Base-by-base conservation (phyloP, 2,113 vertebrate genomes). In the Elgaria multicarinata region DNA sequence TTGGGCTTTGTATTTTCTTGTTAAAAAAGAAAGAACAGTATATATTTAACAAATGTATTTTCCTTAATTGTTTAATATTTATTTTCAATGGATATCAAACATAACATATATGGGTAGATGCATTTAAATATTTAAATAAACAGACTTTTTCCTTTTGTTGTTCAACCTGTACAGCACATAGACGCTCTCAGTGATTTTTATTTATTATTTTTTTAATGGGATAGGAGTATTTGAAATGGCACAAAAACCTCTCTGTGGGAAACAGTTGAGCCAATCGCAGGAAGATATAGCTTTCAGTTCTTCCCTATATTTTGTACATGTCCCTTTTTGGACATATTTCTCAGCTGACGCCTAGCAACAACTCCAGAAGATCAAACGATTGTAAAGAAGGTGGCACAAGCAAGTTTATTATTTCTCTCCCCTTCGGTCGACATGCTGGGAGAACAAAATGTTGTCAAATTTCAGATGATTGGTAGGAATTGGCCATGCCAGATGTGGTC, bases 121-220 rank as follows among this genome's bases (percentile, higher is more conserved):
- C 53, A 74, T 74, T 88, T 83, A 87, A 79, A 79, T 79, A 50
- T 69, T 67, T 79, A 83, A 88, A 88, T 88, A 88, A 82, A 74
- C 50, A 88, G 36, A 71, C 36, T 74, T 72, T 80, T 62, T n/a
- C 42, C 44, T 62, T 82, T 82, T 74, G 77, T 71, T 36, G 28
- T 26, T 67, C 75, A 87, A 36, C 31, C 75, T 79, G 33, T 74
- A 74, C 83, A 85, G 58, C 10, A 74, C 66, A 85, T 33, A 53
- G 50, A 42, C 58, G 28, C 31, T 77, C 58, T 86, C 55, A 42
- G 16, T 71, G 44, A 55, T 81, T 31, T 13, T 46, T 12, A 62
- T 6, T 14, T 14, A 10, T 55, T 3, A 44, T 64, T 64, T 14
- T 28, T 36, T 39, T 71, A 88, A 31, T 28, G 24, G 13, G 36